phyloP scores from a whole-genome alignment of 2,888 invertebrate genomes.

The Nowickia ferox region DNA sequence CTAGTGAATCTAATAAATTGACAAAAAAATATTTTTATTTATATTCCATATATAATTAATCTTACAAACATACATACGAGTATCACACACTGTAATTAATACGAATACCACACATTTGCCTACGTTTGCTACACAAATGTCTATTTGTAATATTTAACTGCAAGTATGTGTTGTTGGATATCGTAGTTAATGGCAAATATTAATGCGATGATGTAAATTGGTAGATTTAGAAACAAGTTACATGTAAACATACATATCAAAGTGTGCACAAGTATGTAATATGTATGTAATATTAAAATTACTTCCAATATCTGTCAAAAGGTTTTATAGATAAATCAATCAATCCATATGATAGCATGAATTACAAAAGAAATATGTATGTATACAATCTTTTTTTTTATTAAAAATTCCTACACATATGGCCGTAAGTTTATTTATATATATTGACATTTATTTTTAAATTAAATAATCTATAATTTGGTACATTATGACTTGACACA shows the following conservation, averaged over 20 bases:
- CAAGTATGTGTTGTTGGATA: slow-evolving; percentile 8
- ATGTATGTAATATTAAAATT: neutral
- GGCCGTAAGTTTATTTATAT: neutral
- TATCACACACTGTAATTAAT: neutral
- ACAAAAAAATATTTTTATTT: neutral
- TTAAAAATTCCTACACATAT: neutral
- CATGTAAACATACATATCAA: neutral
- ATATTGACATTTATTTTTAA: neutral
- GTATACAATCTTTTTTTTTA: neutral
- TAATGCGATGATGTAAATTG: neutral
- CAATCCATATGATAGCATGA: neutral
- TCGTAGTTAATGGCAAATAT: slow-evolving; percentile 14
- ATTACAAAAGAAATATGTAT: slow-evolving; percentile 2
- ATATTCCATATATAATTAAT: too few relatives aligned
- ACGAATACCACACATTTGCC: slow-evolving; percentile 2
- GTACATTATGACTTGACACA: neutral
- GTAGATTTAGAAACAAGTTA: slow-evolving; percentile 12
- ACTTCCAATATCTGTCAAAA: slow-evolving; percentile 31
- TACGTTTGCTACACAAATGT: slow-evolving; percentile 36
- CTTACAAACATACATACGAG: neutral
- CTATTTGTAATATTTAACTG: slow-evolving; percentile 6
- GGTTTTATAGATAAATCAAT: slow-evolving; percentile 41
- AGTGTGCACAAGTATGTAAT: neutral
- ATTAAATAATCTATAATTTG: slow-evolving; percentile 20
- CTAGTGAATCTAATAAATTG: neutral